These are phyloP conservation scores for Nothoprocta pentlandii DNA, from an alignment of 2,113 vertebrate species.

Conservation along the genomic window DNA sequence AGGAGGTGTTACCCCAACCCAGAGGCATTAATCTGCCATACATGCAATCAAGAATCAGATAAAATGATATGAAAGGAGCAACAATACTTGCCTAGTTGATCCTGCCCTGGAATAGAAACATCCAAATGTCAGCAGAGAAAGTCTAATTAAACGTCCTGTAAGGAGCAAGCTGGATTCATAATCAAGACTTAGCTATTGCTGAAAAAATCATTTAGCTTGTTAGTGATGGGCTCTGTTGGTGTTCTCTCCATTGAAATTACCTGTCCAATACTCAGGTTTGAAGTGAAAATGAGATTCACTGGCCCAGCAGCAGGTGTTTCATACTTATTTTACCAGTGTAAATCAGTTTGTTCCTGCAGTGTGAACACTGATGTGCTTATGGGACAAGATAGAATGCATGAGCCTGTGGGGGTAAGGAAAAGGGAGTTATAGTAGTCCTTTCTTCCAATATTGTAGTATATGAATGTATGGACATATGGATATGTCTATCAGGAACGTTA, in stretches of 20 bases:
- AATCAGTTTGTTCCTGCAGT: background rate
- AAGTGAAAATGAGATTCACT: fast-evolving
- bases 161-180: background rate
- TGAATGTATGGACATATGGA: no score
- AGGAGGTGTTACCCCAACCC: background rate
- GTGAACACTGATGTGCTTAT: background rate
- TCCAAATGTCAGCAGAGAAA: background rate
- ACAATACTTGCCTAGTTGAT: background rate
- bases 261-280: background rate
- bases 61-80: background rate
- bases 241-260: background rate
- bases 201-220: background rate
- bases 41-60: background rate
- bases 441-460: background rate
- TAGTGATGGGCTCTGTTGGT: background rate
- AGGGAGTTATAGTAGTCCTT: background rate
- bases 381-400: background rate
- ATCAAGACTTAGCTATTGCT: background rate
- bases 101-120: background rate
- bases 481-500: fast-evolving
- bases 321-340: background rate
- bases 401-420: background rate
- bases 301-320: background rate
- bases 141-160: background rate
- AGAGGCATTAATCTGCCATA: fast-evolving